A percentile compares a stretch with the other conserved stretches of the same genome.
Conservation (phyloP, 92 coral and sea anemone species). For the Epizoanthus ramosus region DNA sequence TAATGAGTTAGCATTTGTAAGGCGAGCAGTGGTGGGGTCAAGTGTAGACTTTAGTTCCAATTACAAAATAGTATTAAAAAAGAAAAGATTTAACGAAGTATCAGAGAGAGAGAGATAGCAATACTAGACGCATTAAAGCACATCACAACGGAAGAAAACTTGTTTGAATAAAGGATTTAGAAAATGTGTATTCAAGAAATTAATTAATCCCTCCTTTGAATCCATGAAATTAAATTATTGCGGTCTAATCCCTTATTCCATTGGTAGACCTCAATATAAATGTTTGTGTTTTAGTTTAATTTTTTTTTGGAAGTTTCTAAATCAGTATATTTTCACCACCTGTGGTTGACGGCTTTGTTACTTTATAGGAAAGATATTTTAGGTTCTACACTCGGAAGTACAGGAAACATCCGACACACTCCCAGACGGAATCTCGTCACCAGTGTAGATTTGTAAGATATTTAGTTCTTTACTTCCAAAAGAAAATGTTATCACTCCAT, state of each 20-base stretch:
- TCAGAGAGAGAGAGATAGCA: too few relatives aligned
- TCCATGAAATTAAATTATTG: constrained; percentile 6
- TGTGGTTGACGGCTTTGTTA: constrained; percentile 9
- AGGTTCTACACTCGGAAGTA: constrained; percentile 19
- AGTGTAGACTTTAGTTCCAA: constrained; percentile 6
- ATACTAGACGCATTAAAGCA: background rate
- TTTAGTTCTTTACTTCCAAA: constrained; percentile 10
- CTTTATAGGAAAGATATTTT: constrained; percentile 21
- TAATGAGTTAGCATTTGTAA: constrained; percentile 9
- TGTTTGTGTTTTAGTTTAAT: too few relatives aligned
- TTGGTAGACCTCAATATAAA: too few relatives aligned
- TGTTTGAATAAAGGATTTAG: constrained; percentile 37
- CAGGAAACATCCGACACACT: constrained; percentile 42
- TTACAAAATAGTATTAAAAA: constrained; percentile 9
- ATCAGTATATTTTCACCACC: background rate
- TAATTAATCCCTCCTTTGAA: constrained; percentile 23
- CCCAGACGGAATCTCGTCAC: constrained; percentile 52
- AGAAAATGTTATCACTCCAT: constrained; percentile 42
- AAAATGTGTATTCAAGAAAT: constrained; percentile 34
- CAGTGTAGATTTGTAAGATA: constrained; percentile 4
- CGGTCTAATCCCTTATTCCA: too few relatives aligned
- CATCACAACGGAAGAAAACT: constrained; percentile 18
- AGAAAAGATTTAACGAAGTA: background rate
- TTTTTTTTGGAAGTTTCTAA: too few relatives aligned
- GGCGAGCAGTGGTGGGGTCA: constrained; percentile 6